A percentile compares a stretch with the other conserved stretches of the same genome.
Conservation (phyloP, 2,797 vertebrate species). For the Mus caroli region DNA sequence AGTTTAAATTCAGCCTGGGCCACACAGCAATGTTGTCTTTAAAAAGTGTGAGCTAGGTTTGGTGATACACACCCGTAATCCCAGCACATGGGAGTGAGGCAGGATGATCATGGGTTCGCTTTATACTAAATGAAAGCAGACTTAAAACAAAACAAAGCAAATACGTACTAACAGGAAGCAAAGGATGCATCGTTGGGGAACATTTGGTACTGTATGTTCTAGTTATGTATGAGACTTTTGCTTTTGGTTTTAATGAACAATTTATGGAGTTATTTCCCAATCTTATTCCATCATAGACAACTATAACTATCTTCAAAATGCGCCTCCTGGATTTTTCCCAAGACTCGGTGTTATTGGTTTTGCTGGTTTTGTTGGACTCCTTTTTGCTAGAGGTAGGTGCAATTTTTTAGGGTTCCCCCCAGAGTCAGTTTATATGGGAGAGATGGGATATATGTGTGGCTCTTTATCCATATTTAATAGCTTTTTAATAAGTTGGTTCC, state of each 20-base stretch:
- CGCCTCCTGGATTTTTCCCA: conserved; percentile 95
- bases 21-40: background rate
- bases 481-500: conserved; percentile 63
- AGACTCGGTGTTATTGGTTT: conserved; percentile 94
- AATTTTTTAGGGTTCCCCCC: conserved; percentile 55
- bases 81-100: background rate
- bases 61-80: background rate
- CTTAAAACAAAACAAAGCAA: background rate
- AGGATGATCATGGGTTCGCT: background rate
- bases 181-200: conserved; percentile 55
- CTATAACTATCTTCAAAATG: conserved; percentile 92
- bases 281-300: conserved; percentile 89
- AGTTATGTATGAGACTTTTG: conserved; percentile 36
- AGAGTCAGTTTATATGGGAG: background rate
- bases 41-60: background rate
- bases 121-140: background rate
- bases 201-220: conserved; percentile 39
- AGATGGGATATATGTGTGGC: conserved; percentile 9
- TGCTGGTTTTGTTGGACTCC: conserved; percentile 95
- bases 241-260: conserved; percentile 59
- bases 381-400: conserved; percentile 93
- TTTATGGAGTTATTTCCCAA: conserved; percentile 72
- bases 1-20: background rate
- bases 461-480: conserved; percentile 59
- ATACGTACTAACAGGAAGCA: conserved; percentile 37